Evolutionary conservation across 2,113 vertebrate genomes (phyloP).

Genomic region (Chlamydotis undulata): DNA sequence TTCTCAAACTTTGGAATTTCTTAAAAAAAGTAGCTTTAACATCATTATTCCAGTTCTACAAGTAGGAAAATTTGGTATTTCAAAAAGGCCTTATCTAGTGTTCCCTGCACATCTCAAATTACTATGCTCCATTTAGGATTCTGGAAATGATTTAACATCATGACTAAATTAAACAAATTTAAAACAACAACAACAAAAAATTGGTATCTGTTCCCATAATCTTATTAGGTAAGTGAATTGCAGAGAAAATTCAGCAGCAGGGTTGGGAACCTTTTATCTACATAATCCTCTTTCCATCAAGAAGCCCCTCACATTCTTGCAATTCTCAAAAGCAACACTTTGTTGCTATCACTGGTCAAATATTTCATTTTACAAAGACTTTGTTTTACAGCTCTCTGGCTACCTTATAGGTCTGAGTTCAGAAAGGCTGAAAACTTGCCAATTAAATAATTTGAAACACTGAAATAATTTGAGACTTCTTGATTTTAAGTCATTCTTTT

Average conservation of each 20-base stretch:
- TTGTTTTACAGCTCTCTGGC: background rate
- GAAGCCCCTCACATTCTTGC: background rate
- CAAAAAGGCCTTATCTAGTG: background rate
- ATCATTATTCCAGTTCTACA: background rate
- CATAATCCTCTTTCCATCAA: background rate
- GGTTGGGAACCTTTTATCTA: background rate
- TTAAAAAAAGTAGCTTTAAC: background rate
- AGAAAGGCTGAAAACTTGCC: background rate
- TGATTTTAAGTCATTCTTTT: background rate
- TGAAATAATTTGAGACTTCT: background rate
- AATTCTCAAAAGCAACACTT: background rate
- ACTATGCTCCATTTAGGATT: background rate
- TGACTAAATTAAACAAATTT: conserved; percentile 14
- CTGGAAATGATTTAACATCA: conserved; percentile 13
- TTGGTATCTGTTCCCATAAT: background rate
- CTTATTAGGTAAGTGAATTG: background rate
- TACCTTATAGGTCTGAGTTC: background rate
- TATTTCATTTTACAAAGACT: background rate
- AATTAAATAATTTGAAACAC: background rate
- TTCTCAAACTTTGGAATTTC: background rate
- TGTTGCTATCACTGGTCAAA: background rate
- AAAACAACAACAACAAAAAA: background rate
- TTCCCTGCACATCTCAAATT: background rate
- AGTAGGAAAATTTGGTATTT: background rate
- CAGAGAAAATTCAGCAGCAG: background rate